phyloP scores from a whole-genome alignment of 92 coral and sea anemone genomes.

The Hydrozoanthus gracilis region DNA sequence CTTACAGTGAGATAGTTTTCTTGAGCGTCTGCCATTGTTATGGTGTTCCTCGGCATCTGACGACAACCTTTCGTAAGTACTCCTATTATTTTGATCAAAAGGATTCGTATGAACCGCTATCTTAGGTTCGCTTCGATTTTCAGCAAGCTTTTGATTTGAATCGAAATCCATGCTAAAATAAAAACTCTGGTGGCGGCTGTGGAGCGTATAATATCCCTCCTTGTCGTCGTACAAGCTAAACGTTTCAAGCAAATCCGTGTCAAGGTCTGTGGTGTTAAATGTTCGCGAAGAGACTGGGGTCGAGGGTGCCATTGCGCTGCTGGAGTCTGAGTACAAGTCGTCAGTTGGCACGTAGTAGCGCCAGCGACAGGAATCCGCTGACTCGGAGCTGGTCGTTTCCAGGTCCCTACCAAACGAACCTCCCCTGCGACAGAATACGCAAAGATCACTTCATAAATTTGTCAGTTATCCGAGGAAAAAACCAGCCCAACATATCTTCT shows the following conservation, averaged over 20 bases:
- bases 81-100: background rate
- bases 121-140: background rate
- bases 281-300: constrained; percentile 39
- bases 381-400: constrained; percentile 19
- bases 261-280: constrained; percentile 36
- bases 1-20: background rate
- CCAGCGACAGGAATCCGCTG: constrained; percentile 16
- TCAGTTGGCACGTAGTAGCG: constrained; percentile 30
- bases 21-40: background rate
- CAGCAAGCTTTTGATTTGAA: constrained; percentile 27
- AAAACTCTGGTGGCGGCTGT: constrained; percentile 62
- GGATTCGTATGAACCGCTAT: constrained; percentile 17
- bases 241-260: constrained; percentile 66
- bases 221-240: constrained; percentile 56
- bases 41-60: constrained; percentile 4
- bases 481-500: no score
- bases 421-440: constrained; percentile 6
- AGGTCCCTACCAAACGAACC: constrained; percentile 23
- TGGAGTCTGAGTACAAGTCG: constrained; percentile 27
- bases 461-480: background rate
- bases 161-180: constrained; percentile 64
- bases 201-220: constrained; percentile 52
- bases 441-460: background rate
- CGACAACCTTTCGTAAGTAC: background rate
- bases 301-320: constrained; percentile 38